Conservation (phyloP, 2,888 invertebrate genomes). For the Volucella inanis region DNA sequence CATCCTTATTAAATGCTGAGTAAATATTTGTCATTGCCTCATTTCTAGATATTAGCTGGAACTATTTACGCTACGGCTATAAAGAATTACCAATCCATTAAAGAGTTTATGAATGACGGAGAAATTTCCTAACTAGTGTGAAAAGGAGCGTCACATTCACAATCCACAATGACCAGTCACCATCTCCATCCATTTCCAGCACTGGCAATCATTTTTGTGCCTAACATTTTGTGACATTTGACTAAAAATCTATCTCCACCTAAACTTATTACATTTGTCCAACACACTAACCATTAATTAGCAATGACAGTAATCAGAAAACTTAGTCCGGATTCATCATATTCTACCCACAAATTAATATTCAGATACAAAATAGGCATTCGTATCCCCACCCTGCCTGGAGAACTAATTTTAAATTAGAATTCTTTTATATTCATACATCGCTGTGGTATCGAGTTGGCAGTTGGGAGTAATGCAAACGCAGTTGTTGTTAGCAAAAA, state of each 20-base stretch:
- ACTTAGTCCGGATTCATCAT: constrained; percentile 71
- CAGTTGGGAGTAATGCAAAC: constrained; percentile 24
- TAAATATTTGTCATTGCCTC: constrained; percentile 56
- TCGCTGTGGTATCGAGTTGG: background rate
- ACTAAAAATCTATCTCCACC: background rate
- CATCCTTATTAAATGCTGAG: constrained; percentile 37
- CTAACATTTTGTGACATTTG: constrained; percentile 70
- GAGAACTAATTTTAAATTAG: constrained; percentile 69
- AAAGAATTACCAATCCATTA: constrained; percentile 67
- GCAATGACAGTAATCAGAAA: constrained; percentile 74
- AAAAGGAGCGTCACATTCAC: background rate
- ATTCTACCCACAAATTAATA: constrained; percentile 64
- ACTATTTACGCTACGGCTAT: constrained; percentile 47
- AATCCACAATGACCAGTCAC: background rate
- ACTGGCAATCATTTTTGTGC: background rate
- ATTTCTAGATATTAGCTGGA: constrained; percentile 46
- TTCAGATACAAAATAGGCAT: constrained; percentile 29
- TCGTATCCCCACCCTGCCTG: constrained; percentile 6
- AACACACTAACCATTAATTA: constrained; percentile 64
- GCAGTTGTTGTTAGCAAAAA: background rate
- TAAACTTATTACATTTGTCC: constrained; percentile 43
- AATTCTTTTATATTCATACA: constrained; percentile 51
- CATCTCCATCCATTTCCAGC: no score
- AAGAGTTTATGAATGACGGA: constrained; percentile 55
- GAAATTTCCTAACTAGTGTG: constrained; percentile 37